phyloP scores from a whole-genome alignment of 2,888 invertebrate species.

The Pandemis heparana region DNA sequence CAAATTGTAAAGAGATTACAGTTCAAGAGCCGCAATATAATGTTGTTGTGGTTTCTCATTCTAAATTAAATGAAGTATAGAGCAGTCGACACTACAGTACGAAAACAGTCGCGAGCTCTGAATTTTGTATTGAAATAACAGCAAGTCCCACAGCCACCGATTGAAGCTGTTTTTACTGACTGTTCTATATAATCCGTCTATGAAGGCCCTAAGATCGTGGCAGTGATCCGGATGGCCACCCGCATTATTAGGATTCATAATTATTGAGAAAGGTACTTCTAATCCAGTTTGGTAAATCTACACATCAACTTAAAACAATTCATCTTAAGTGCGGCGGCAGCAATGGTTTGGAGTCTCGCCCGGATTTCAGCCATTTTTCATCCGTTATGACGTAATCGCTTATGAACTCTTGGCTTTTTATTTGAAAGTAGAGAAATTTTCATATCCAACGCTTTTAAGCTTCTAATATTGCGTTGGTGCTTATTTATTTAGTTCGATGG shows the following conservation, averaged over 20 bases:
- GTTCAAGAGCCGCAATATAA: too few species aligned
- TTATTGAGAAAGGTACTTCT: neutral
- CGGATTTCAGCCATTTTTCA: constrained; percentile 79
- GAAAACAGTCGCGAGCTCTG: too few species aligned
- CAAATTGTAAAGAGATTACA: too few species aligned
- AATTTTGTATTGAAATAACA: too few species aligned
- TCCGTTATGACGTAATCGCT: constrained; percentile 79
- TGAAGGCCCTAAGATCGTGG: too few species aligned
- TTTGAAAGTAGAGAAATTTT: constrained; percentile 74
- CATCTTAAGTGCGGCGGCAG: constrained; percentile 65
- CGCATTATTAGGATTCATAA: neutral
- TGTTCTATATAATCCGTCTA: too few species aligned
- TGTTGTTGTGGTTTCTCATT: too few species aligned
- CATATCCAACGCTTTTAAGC: constrained; percentile 67
- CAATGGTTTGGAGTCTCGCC: constrained; percentile 57
- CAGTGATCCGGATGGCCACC: too few species aligned
- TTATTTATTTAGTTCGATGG: neutral
- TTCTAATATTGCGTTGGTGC: neutral
- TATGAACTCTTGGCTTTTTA: constrained; percentile 78
- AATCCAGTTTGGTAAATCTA: constrained; percentile 51
- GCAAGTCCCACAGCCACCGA: too few species aligned
- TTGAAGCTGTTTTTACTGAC: too few species aligned
- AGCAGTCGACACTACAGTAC: too few species aligned
- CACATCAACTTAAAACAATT: constrained; percentile 73
- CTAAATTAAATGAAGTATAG: too few species aligned